Evolutionary conservation across 2,888 invertebrate genomes (phyloP).

Genomic region (Trichacis sp.): DNA sequence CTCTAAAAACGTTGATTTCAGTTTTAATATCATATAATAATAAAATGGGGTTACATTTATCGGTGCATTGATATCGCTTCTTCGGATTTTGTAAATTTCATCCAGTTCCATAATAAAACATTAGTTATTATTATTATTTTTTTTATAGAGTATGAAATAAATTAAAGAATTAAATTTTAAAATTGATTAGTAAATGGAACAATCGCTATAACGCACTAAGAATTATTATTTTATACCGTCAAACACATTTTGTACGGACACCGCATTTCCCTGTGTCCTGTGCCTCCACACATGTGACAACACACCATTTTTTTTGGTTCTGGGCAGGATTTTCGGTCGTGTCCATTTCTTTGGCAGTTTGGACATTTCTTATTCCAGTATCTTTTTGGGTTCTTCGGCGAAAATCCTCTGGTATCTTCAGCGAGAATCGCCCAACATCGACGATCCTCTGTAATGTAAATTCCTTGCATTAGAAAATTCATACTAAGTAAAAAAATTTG

Average conservation of each 20-base stretch:
- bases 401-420: constrained; percentile 48
- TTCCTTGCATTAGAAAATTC: too few species aligned
- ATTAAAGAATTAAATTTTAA: too few species aligned
- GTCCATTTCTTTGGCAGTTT: constrained; percentile 77
- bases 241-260: constrained; percentile 80
- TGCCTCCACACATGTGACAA: constrained; percentile 78
- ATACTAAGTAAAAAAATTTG: too few species aligned
- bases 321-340: constrained; percentile 74
- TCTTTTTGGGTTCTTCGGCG: constrained; percentile 30
- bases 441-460: constrained; percentile 52
- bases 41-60: too few species aligned
- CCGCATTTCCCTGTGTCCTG: constrained; percentile 76
- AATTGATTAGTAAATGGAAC: too few species aligned
- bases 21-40: constrained; percentile 1
- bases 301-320: constrained; percentile 68
- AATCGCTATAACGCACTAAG: not conserved
- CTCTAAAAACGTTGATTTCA: constrained; percentile 6
- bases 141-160: too few species aligned
- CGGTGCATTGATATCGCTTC: too few species aligned
- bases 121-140: too few species aligned
- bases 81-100: too few species aligned
- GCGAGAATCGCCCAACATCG: constrained; percentile 58
- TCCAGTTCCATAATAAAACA: too few species aligned
- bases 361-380: constrained; percentile 69
- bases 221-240: constrained; percentile 71